Evolutionary conservation across 2,797 vertebrate species (phyloP).

Genomic region (Chelon auratus): DNA sequence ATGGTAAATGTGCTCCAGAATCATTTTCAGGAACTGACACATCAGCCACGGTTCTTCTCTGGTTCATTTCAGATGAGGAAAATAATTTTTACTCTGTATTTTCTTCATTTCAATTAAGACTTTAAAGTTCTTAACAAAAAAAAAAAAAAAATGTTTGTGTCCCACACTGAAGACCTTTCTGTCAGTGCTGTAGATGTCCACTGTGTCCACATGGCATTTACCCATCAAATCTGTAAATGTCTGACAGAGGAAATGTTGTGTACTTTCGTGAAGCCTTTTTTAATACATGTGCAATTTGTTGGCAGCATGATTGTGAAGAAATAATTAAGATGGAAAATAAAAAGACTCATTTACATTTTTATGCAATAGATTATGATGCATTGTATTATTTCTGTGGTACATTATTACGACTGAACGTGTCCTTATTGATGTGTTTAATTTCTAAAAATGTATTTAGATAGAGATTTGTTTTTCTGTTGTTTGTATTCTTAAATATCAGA

Average conservation of each 20-base stretch:
- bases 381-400: not conserved
- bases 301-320: constrained; percentile 92
- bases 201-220: constrained; percentile 24
- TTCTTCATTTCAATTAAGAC: not conserved
- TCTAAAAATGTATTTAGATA: too few species aligned
- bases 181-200: constrained; percentile 10
- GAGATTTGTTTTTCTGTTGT: too few species aligned
- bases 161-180: constrained; percentile 1
- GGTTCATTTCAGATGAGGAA: not conserved
- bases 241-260: constrained; percentile 65
- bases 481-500: too few species aligned
- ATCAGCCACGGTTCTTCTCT: not conserved
- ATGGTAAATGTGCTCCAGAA: too few species aligned
- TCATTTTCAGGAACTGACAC: too few species aligned
- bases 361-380: constrained; percentile 82
- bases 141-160: constrained; percentile 5
- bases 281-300: constrained; percentile 84
- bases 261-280: constrained; percentile 84
- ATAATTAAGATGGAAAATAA: constrained; percentile 80
- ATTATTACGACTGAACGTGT: not conserved
- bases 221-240: constrained; percentile 53
- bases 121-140: not conserved
- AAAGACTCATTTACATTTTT: constrained; percentile 91
- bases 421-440: not conserved
- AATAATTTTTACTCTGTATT: too few species aligned